Evolutionary conservation across 2,113 vertebrate species (phyloP).

Genomic region (Oriolus oriolus): DNA sequence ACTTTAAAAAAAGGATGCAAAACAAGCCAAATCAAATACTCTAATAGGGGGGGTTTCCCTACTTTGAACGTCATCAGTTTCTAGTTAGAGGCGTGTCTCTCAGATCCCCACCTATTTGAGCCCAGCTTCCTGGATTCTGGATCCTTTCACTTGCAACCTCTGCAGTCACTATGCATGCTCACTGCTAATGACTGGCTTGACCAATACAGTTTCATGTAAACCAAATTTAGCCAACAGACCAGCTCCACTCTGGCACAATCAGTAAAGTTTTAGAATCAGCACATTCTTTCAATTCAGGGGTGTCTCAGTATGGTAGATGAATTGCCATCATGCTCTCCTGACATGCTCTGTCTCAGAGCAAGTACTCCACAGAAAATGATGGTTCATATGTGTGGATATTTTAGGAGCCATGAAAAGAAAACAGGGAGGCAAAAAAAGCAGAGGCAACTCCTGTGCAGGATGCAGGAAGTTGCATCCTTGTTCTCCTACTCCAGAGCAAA

Average conservation of each 20-base stretch:
- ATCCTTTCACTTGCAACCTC: neutral
- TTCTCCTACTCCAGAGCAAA: neutral
- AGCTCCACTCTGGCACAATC: neutral
- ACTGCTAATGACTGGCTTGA: neutral
- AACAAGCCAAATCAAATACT: neutral
- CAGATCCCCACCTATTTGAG: neutral
- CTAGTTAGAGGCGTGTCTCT: neutral
- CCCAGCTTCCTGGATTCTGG: neutral
- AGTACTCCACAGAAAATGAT: neutral
- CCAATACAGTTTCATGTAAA: neutral
- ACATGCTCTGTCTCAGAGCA: neutral
- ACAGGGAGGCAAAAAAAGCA: neutral
- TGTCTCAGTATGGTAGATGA: neutral
- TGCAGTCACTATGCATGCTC: neutral
- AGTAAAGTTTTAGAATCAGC: neutral
- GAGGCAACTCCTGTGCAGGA: neutral
- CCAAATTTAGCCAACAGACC: neutral
- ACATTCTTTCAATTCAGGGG: neutral
- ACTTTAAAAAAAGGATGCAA: neutral
- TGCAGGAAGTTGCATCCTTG: fast-evolving
- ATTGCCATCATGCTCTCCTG: neutral
- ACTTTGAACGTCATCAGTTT: neutral
- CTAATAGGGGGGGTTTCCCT: fast-evolving
- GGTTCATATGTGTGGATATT: fast-evolving
- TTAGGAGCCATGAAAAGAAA: neutral